Evolutionary conservation across 2,888 invertebrate genomes (phyloP).

Genomic region (Pardosa pseudoannulata): DNA sequence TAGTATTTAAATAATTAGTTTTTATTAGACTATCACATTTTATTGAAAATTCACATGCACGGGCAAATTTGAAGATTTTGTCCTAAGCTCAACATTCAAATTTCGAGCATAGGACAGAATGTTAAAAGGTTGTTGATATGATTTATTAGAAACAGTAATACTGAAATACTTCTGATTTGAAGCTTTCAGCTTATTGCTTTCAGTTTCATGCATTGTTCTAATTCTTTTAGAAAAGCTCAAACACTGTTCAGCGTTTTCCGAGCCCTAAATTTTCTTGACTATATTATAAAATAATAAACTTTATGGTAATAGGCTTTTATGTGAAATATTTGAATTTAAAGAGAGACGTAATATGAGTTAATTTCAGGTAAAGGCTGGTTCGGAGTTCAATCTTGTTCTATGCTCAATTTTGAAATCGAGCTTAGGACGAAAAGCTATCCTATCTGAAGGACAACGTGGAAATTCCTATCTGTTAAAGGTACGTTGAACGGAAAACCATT

Average conservation of each 20-base stretch:
- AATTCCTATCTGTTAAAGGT: constrained; percentile 62
- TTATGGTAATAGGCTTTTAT: not conserved
- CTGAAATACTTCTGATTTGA: too few species aligned
- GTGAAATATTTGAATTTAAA: constrained; percentile 30
- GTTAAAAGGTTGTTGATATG: too few species aligned
- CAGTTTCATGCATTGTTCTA: too few species aligned
- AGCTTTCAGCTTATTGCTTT: too few species aligned
- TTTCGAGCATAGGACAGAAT: not conserved
- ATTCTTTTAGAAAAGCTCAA: too few species aligned
- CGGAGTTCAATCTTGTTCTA: constrained; percentile 55
- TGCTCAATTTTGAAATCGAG: constrained; percentile 62
- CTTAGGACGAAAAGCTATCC: constrained; percentile 62
- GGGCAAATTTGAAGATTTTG: not conserved
- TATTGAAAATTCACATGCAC: too few species aligned
- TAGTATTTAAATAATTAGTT: too few species aligned
- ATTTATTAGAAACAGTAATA: too few species aligned
- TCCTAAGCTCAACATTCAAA: not conserved
- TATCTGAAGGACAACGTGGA: constrained; percentile 47
- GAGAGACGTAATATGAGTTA: constrained; percentile 50
- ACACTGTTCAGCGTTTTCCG: too few species aligned
- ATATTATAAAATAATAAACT: not conserved
- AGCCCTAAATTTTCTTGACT: too few species aligned
- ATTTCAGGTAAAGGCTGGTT: constrained; percentile 58
- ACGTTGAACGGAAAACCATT: constrained; percentile 37
- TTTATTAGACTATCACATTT: too few species aligned